Evolutionary conservation across 2,888 invertebrate species (phyloP).

Genomic region (Eledone cirrhosa): DNA sequence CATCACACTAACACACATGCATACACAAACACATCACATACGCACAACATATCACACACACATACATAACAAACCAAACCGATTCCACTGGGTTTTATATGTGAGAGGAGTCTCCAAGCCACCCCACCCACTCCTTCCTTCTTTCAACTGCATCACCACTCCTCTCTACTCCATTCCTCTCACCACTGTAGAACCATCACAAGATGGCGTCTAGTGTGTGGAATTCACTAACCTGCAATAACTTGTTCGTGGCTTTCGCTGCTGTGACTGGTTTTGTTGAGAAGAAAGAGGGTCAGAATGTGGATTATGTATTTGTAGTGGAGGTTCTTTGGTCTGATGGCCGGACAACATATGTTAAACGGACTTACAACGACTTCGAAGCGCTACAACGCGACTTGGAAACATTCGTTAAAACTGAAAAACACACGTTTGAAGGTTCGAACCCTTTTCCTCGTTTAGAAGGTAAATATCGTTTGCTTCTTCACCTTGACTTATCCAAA

Average conservation of each 20-base stretch:
- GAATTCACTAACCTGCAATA: conserved; percentile 33
- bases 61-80: too few relatives aligned
- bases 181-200: not conserved
- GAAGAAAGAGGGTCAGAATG: conserved; percentile 37
- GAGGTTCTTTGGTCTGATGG: conserved; percentile 47
- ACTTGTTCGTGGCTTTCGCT: conserved; percentile 39
- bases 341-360: conserved; percentile 41
- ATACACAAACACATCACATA: not conserved
- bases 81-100: too few relatives aligned
- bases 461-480: not conserved
- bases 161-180: not conserved
- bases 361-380: conserved; percentile 42
- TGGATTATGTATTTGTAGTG: conserved; percentile 44
- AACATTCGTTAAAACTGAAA: conserved; percentile 25
- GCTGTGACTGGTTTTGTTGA: conserved; percentile 44
- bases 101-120: too few relatives aligned
- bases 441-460: conserved; percentile 27
- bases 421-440: conserved; percentile 25
- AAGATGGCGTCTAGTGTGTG: conserved; percentile 36
- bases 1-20: not conserved
- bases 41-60: not conserved
- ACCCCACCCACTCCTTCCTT: too few relatives aligned
- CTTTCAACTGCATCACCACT: not conserved
- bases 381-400: conserved; percentile 21
- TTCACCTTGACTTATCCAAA: too few relatives aligned